Base-by-base conservation (phyloP, 2,113 vertebrate species). In the Aythya baeri region DNA sequence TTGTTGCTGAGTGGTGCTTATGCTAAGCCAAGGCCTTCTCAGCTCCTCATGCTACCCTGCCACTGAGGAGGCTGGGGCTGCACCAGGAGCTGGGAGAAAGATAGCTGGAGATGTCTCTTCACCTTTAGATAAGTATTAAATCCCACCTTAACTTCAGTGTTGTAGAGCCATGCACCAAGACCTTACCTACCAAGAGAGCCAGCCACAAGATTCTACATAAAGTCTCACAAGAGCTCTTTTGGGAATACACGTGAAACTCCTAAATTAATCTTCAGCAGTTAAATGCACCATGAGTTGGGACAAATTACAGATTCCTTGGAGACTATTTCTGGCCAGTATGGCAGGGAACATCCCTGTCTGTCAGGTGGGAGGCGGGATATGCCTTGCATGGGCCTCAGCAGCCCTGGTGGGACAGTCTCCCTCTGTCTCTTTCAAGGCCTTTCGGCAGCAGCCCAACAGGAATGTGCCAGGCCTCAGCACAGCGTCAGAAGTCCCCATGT, bases 361-460 rank as follows among this genome's bases (percentile, higher is more conserved):
- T 11, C 38, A 13, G 0, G 3, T 3, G 2, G n/a, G 43, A 78
- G 18, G 25, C 9, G 20, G 10, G 16, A 23, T 52, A 25, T 38
- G 49, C 13, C 25, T 17, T 1, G 0, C 0, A 6, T 25, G 38
- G 44, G 31, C 65, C 43, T 78, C 0, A 0, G 43, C 18, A 59
- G 38, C 54, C 14, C 29, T 61, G 38, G 26, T 65, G 22, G 49
- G 36, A 23, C 26, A 77, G 13, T 13, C 23, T 43, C 58, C 73
- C 36, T 8, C 2, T 0, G 46, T 41, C 29, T 44, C 26, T 59
- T 63, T 21, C 36, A 44, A 81, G 27, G 50, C 9, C 36, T 55
- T 11, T 41, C 14, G 12, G 13, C 38, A 43, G n/a, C n/a, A 81
- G 36, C 44, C 44, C 3, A 1, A 7, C n/a, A 55, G 16, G 20